Evolutionary conservation across 2,113 vertebrate species (phyloP).

Genomic region (Ctenomys sociabilis): DNA sequence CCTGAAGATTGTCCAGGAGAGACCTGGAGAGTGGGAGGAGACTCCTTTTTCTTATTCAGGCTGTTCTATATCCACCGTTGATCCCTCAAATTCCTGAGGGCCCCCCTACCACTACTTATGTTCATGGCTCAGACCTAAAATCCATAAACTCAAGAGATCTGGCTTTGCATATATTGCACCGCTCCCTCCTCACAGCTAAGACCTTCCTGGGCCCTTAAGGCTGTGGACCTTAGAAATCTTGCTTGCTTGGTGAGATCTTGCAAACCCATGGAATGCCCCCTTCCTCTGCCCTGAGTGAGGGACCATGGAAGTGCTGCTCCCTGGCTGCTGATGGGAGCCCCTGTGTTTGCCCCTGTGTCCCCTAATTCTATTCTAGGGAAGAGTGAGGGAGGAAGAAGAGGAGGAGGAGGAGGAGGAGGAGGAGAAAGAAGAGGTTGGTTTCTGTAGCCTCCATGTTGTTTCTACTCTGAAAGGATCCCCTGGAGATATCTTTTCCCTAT

Average conservation of each 20-base stretch:
- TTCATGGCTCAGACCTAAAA: neutral
- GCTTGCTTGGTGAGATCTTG: no score
- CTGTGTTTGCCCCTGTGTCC: neutral
- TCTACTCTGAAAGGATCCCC: fast-evolving
- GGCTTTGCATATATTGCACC: neutral
- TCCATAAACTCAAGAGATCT: neutral
- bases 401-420: neutral
- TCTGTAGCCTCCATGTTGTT: fast-evolving
- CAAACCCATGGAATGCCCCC: neutral
- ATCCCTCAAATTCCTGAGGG: neutral
- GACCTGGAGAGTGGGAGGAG: fast-evolving
- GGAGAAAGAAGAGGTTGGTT: neutral
- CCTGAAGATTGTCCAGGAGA: neutral
- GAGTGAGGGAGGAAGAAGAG: neutral
- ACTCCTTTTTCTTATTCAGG: neutral
- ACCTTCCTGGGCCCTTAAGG: neutral
- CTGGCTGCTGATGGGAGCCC: neutral
- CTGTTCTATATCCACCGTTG: neutral
- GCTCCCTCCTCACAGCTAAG: no score
- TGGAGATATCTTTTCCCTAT: neutral
- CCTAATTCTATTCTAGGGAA: neutral
- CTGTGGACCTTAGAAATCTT: neutral
- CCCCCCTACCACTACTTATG: fast-evolving
- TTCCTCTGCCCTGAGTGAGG: neutral
- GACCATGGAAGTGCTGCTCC: fast-evolving